Conservation (phyloP, 2,797 vertebrate species). For the Urophycis tenuis region DNA sequence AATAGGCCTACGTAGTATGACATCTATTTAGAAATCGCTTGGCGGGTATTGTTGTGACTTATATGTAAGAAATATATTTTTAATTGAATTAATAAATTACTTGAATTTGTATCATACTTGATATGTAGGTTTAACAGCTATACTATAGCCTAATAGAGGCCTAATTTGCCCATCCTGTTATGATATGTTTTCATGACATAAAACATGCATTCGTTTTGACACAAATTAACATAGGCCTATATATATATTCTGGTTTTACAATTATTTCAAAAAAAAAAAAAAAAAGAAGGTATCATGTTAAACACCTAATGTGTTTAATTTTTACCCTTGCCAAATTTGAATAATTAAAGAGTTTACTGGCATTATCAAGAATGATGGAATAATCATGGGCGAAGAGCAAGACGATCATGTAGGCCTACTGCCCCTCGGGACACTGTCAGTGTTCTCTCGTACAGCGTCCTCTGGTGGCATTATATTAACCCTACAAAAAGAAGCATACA, state of each 20-base stretch:
- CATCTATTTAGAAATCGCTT: background rate
- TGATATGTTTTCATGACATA: background rate
- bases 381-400: background rate
- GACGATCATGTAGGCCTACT: background rate
- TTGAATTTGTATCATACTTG: background rate
- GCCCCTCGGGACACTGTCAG: background rate
- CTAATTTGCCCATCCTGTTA: background rate
- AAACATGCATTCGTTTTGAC: background rate
- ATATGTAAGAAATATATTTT: background rate
- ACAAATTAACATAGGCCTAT: no score
- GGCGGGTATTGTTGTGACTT: background rate
- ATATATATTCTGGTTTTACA: background rate
- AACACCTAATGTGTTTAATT: background rate
- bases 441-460: slow-evolving; percentile 44
- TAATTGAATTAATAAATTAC: background rate
- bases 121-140: background rate
- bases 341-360: no score
- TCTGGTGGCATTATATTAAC: slow-evolving; percentile 38
- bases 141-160: background rate
- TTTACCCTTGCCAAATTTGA: background rate
- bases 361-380: background rate
- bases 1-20: background rate
- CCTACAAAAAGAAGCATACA: slow-evolving; percentile 17
- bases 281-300: background rate
- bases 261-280: background rate